Conservation (phyloP, 2,888 invertebrate genomes). For the Anodontia alba region DNA sequence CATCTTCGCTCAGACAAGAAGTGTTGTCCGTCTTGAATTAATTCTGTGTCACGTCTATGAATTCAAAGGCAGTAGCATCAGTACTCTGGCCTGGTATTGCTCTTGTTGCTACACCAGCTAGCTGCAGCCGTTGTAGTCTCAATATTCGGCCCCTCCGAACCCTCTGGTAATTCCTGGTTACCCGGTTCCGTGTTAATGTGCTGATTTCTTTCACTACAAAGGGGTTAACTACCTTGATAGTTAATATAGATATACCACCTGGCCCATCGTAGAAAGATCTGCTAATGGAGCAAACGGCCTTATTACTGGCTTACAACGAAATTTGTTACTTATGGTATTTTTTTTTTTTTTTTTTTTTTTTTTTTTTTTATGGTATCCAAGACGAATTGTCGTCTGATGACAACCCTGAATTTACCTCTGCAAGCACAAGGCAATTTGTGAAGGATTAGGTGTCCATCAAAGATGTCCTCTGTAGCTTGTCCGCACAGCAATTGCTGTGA, state of each 20-base stretch:
- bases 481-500: too few species aligned
- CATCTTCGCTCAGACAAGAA: conserved; percentile 23
- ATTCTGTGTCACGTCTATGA: conserved; percentile 58
- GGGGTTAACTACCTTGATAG: conserved; percentile 56
- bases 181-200: conserved; percentile 5
- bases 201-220: conserved; percentile 46
- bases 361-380: too few species aligned
- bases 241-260: conserved; percentile 64
- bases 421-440: too few species aligned
- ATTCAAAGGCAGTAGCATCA: background rate
- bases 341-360: too few species aligned
- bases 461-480: too few species aligned
- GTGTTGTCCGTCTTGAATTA: conserved; percentile 48
- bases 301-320: conserved; percentile 23
- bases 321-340: too few species aligned
- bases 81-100: background rate
- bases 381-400: too few species aligned
- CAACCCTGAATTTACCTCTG: too few species aligned
- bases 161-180: background rate
- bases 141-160: background rate
- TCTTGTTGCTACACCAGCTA: background rate
- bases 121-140: background rate
- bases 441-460: too few species aligned
- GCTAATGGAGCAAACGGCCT: conserved; percentile 23
- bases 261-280: conserved; percentile 60